Evolutionary conservation across 2,113 vertebrate genomes (phyloP).

Genomic region (Platichthys stellatus): DNA sequence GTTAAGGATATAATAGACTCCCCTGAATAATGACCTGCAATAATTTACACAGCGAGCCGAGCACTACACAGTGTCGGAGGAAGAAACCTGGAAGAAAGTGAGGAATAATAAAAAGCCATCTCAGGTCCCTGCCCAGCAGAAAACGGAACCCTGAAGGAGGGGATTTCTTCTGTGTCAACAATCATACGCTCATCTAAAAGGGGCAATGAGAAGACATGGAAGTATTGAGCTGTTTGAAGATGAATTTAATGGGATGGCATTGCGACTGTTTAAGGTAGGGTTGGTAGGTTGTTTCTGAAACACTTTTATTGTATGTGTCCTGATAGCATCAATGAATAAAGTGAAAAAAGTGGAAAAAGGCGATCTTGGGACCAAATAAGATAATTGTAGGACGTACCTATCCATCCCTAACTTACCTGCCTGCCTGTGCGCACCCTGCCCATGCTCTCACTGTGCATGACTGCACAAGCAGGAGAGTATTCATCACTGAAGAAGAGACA

Average conservation of each 20-base stretch:
- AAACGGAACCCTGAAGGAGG: conserved; percentile 9
- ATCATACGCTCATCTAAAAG: conserved; percentile 3
- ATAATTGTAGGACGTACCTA: too few relatives aligned
- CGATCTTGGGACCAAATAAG: too few relatives aligned
- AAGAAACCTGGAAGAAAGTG: conserved; percentile 14
- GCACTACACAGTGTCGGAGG: conserved; percentile 13
- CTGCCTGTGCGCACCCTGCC: too few relatives aligned
- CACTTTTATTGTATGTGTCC: too few relatives aligned
- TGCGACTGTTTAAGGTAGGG: background rate
- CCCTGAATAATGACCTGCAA: conserved; percentile 69
- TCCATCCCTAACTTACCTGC: too few relatives aligned
- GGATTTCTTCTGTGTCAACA: background rate
- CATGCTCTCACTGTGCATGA: too few relatives aligned
- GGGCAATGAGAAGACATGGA: background rate
- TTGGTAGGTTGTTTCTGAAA: too few relatives aligned
- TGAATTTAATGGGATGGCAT: background rate
- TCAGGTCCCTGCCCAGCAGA: conserved; percentile 3
- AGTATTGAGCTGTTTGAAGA: background rate
- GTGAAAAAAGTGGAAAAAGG: too few relatives aligned
- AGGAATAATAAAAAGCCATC: conserved; percentile 59
- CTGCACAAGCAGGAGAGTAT: too few relatives aligned
- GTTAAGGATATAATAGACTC: conserved; percentile 72
- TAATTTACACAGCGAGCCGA: conserved; percentile 58
- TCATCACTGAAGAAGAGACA: too few relatives aligned
- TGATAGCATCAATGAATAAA: too few relatives aligned